Conservation (phyloP, 2,888 invertebrate species). For the Galeopsomyia nigrocyanea region DNA sequence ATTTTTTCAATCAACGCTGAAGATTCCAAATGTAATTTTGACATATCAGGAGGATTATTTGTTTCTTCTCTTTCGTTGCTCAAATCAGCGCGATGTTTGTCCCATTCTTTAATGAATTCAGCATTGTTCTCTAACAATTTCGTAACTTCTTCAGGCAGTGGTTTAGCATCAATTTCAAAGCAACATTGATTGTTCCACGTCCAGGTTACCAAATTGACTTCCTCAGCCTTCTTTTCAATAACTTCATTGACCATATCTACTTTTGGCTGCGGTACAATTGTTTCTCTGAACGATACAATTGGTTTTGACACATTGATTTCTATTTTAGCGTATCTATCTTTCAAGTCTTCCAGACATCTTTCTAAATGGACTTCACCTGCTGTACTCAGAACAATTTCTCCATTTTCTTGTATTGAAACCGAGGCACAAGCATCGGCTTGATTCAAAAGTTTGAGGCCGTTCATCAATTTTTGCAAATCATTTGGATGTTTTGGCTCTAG, state of each 20-base stretch:
- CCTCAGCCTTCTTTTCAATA: slow-evolving; percentile 77
- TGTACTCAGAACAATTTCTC: slow-evolving; percentile 94
- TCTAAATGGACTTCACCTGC: slow-evolving; percentile 98
- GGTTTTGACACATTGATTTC: slow-evolving; percentile 94
- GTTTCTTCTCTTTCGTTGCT: slow-evolving; percentile 46
- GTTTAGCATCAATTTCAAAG: slow-evolving; percentile 82
- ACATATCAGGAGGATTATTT: slow-evolving; percentile 45
- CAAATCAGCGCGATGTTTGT: slow-evolving; percentile 67
- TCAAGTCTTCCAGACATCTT: slow-evolving; percentile 93
- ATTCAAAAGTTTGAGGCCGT: slow-evolving; percentile 87
- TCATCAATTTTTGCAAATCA: slow-evolving; percentile 81
- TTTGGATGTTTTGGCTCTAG: slow-evolving; percentile 87
- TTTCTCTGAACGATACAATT: slow-evolving; percentile 96
- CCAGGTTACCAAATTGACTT: slow-evolving; percentile 64
- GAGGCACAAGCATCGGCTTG: slow-evolving; percentile 96
- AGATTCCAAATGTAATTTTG: slow-evolving; percentile 53
- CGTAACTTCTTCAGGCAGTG: slow-evolving; percentile 81
- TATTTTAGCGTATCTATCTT: slow-evolving; percentile 85
- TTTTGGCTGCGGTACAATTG: slow-evolving; percentile 85
- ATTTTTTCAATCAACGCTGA: slow-evolving; percentile 56
- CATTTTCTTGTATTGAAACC: slow-evolving; percentile 90
- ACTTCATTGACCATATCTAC: slow-evolving; percentile 89
- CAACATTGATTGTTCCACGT: slow-evolving; percentile 78
- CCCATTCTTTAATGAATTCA: slow-evolving; percentile 78
- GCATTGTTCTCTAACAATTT: slow-evolving; percentile 79